These are phyloP conservation scores for Sesia bembeciformis DNA, from an alignment of 2,888 invertebrate genomes.

Conservation along the genomic window DNA sequence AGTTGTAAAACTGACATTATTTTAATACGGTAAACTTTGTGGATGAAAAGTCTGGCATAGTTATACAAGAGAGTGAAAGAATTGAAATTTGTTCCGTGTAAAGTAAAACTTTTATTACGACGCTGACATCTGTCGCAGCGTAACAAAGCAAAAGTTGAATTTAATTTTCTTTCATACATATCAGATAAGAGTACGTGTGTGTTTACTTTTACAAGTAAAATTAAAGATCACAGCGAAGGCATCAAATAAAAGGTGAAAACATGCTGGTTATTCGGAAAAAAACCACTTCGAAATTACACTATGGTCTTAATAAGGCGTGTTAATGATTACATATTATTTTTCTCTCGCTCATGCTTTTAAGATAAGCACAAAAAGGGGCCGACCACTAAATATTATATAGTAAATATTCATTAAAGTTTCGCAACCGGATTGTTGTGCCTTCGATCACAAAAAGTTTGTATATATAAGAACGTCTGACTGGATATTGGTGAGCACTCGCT, in stretches of 20 bases:
- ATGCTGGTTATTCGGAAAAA: too few relatives aligned
- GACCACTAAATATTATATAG: constrained; percentile 28
- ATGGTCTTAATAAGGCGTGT: not conserved
- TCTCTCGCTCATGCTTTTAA: constrained; percentile 11
- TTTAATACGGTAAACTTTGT: not conserved
- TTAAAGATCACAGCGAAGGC: too few relatives aligned
- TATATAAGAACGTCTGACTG: constrained; percentile 9
- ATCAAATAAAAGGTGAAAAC: too few relatives aligned
- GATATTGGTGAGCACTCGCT: not conserved
- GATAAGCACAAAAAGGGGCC: constrained; percentile 22
- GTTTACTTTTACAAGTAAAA: too few relatives aligned
- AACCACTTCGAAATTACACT: not conserved
- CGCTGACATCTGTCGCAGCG: constrained; percentile 35
- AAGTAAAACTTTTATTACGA: constrained; percentile 40
- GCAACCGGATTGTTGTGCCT: constrained; percentile 24
- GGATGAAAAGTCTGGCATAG: not conserved
- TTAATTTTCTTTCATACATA: constrained; percentile 15
- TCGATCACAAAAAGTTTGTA: constrained; percentile 18
- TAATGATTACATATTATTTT: not conserved
- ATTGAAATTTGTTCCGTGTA: constrained; percentile 18
- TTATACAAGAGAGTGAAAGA: constrained; percentile 6
- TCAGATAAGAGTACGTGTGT: not conserved
- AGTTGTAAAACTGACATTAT: not conserved
- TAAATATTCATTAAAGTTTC: constrained; percentile 43
- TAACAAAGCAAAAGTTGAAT: constrained; percentile 14